Evolutionary conservation across 2,797 vertebrate genomes (phyloP).

Genomic region (Poeciliopsis gracilis): DNA sequence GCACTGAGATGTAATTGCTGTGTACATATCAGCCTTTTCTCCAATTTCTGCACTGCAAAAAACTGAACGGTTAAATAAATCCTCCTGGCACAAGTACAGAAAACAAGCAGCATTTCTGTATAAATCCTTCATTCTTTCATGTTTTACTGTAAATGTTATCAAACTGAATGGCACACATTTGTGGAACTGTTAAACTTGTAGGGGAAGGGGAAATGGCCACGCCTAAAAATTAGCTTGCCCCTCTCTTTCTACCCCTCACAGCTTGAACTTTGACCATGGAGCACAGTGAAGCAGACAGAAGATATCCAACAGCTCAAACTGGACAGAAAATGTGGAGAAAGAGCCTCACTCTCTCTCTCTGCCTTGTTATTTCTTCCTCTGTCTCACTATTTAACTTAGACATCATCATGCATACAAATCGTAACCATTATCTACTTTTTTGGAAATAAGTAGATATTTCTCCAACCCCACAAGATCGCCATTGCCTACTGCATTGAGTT

Average conservation of each 20-base stretch:
- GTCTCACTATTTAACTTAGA: background rate
- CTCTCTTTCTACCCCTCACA: background rate
- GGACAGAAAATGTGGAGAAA: background rate
- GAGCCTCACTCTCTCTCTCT: background rate
- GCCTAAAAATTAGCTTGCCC: background rate
- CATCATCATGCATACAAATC: background rate
- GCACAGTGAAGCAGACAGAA: background rate
- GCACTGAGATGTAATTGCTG: conserved; percentile 65
- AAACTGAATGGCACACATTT: no score
- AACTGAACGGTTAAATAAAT: conserved; percentile 21
- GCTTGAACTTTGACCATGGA: background rate
- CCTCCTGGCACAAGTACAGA: background rate
- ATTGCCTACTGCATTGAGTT: background rate
- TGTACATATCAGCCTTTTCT: conserved; percentile 55
- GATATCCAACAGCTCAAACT: background rate
- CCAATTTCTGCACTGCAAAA: conserved; percentile 54
- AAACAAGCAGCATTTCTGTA: background rate
- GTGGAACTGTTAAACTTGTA: background rate
- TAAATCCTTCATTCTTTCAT: background rate
- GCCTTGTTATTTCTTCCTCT: background rate
- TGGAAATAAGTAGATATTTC: background rate
- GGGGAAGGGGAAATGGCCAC: background rate
- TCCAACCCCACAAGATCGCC: background rate
- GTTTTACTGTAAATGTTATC: background rate
- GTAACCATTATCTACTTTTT: background rate